Evolutionary conservation across 2,113 vertebrate species (phyloP).

Genomic region (Catagonus wagneri): DNA sequence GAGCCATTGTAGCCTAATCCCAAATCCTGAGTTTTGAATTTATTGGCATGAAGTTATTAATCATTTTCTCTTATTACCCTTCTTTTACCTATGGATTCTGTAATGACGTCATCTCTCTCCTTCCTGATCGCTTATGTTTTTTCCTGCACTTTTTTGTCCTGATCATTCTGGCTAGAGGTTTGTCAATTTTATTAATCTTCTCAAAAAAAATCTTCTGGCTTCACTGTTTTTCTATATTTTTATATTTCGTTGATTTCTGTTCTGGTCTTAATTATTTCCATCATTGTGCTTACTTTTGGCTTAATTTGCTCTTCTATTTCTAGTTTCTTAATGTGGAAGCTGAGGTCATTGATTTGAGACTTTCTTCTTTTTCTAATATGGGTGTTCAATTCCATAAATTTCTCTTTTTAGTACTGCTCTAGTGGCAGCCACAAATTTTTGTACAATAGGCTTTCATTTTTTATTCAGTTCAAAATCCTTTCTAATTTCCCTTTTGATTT

Average conservation of each 20-base stretch:
- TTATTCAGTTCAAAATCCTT: conserved; percentile 48
- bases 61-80: background rate
- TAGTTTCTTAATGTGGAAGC: background rate
- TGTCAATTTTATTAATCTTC: background rate
- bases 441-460: conserved; percentile 38
- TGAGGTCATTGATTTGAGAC: conserved; percentile 28
- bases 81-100: background rate
- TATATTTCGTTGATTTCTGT: background rate
- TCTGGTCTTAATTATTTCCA: background rate
- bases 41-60: background rate
- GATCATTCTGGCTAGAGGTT: background rate
- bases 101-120: background rate
- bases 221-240: conserved; percentile 48
- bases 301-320: conserved; percentile 1
- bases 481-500: conserved; percentile 62
- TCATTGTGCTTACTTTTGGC: background rate
- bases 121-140: background rate
- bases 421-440: background rate
- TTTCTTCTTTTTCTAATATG: background rate
- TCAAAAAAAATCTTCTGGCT: background rate
- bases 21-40: background rate
- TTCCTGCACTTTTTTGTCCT: background rate
- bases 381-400: background rate
- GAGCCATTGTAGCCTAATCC: background rate
- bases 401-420: background rate